Evolutionary conservation across 2,797 vertebrate genomes (phyloP).

Genomic region (Helostoma temminkii): DNA sequence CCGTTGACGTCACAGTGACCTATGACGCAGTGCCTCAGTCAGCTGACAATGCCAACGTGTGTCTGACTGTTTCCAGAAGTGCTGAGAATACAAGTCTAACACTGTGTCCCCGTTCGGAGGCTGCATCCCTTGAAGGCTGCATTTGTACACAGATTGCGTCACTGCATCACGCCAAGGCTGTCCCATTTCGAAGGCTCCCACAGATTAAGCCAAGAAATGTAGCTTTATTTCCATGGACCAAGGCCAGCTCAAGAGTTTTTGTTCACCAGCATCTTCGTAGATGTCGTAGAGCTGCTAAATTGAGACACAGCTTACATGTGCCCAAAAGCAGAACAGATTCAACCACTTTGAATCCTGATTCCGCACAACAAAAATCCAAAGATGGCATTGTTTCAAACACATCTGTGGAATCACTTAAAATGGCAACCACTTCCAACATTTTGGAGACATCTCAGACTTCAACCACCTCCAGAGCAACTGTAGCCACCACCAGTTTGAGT

Average conservation of each 20-base stretch:
- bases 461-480: background rate
- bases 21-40: background rate
- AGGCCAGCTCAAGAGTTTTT: too few species aligned
- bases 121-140: too few species aligned
- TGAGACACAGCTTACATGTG: background rate
- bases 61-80: background rate
- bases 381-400: slow-evolving; percentile 3
- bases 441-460: background rate
- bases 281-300: too few species aligned
- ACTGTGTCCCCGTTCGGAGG: too few species aligned
- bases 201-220: too few species aligned
- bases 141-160: too few species aligned
- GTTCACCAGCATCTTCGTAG: too few species aligned
- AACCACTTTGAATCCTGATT: background rate
- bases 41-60: background rate
- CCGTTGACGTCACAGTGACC: background rate
- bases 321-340: background rate
- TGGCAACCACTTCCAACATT: background rate
- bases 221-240: too few species aligned
- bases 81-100: background rate
- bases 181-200: too few species aligned
- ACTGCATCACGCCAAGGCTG: too few species aligned
- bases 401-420: background rate
- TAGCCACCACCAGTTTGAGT: background rate
- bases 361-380: background rate